phyloP scores from a whole-genome alignment of 2,888 invertebrate genomes.

The Pyrrhosoma nymphula region DNA sequence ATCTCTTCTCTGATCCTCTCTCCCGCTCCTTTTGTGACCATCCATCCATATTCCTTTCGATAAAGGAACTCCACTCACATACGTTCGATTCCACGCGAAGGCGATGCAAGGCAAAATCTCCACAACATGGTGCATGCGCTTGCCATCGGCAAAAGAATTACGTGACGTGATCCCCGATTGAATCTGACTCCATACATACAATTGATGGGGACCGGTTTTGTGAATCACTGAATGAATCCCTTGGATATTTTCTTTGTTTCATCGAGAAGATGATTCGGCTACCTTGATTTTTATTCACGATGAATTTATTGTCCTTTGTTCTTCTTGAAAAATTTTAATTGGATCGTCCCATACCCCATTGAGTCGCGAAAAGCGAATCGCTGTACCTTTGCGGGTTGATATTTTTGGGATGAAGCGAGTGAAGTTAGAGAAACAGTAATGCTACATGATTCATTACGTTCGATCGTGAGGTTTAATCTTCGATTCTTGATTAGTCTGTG shows the following conservation, averaged over 20 bases:
- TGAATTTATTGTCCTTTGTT: background rate
- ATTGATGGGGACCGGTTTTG: background rate
- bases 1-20: too few relatives aligned
- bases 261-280: background rate
- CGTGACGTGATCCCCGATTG: background rate
- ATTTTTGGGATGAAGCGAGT: background rate
- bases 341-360: background rate
- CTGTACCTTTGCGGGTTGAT: background rate
- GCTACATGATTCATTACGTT: too few relatives aligned
- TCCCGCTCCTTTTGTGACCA: too few relatives aligned
- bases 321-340: background rate
- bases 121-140: background rate
- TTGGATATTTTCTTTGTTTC: background rate
- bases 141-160: background rate
- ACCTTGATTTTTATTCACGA: background rate
- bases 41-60: background rate
- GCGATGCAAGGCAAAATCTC: background rate
- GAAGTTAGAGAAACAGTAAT: too few relatives aligned
- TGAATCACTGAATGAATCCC: background rate
- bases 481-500: too few relatives aligned
- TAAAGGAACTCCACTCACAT: too few relatives aligned
- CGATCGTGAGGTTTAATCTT: too few relatives aligned
- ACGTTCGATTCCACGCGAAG: too few relatives aligned
- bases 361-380: background rate
- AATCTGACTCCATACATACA: background rate